A percentile compares a stretch with the other conserved stretches of the same genome.
These are phyloP conservation scores for Gortyna flavago DNA, from an alignment of 2,888 invertebrate species.

Conservation along the genomic window DNA sequence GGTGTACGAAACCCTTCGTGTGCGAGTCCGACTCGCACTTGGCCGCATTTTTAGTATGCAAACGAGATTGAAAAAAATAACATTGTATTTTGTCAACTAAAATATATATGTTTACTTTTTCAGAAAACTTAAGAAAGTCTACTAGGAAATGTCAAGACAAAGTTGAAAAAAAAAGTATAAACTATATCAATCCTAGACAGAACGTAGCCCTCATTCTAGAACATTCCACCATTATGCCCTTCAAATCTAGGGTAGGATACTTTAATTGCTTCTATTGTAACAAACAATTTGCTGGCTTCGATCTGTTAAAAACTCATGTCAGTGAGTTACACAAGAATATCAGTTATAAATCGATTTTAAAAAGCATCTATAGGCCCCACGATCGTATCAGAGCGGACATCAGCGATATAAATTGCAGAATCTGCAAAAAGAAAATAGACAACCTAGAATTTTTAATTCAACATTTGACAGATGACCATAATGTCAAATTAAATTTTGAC, in stretches of 20 bases:
- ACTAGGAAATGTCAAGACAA: slow-evolving; percentile 21
- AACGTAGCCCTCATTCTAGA: slow-evolving; percentile 63
- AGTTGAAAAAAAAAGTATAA: slow-evolving; percentile 25
- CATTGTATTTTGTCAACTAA: background rate
- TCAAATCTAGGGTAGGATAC: slow-evolving; percentile 65
- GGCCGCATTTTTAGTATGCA: background rate
- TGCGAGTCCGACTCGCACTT: background rate
- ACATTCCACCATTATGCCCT: slow-evolving; percentile 66
- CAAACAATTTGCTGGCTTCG: slow-evolving; percentile 58
- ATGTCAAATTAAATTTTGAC: slow-evolving; percentile 60
- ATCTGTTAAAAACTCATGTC: slow-evolving; percentile 59
- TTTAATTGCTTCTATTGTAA: slow-evolving; percentile 67
- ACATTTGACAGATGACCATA: slow-evolving; percentile 60
- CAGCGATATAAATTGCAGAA: slow-evolving; percentile 61
- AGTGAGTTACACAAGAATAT: slow-evolving; percentile 51
- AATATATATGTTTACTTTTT: background rate
- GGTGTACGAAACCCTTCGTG: no score
- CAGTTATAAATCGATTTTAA: slow-evolving; percentile 52
- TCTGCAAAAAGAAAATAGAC: slow-evolving; percentile 54
- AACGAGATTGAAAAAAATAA: background rate
- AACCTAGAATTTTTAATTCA: slow-evolving; percentile 56
- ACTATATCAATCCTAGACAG: slow-evolving; percentile 57
- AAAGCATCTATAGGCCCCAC: slow-evolving; percentile 57
- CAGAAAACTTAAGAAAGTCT: slow-evolving; percentile 32
- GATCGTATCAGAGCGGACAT: slow-evolving; percentile 61